phyloP scores from a whole-genome alignment of 2,888 invertebrate species.

The Drosophila barbarae region DNA sequence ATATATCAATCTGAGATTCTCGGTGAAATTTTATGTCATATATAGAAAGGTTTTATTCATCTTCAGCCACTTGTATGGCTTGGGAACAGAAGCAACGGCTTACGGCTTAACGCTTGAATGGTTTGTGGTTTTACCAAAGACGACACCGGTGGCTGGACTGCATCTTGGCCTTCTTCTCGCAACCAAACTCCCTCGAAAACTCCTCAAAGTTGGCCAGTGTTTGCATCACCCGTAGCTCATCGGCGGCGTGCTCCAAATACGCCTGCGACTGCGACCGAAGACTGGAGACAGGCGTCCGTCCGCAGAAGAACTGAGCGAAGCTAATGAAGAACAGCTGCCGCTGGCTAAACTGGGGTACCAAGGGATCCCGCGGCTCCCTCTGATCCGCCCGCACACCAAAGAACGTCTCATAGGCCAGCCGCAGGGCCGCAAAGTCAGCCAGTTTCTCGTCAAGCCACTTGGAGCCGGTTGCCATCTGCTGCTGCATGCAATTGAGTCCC shows the following conservation, averaged over 20 bases:
- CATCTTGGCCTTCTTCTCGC: constrained; percentile 72
- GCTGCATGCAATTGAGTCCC: constrained; percentile 71
- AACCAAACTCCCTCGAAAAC: constrained; percentile 71
- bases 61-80: neutral
- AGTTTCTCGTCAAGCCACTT: constrained; percentile 74
- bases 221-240: constrained; percentile 75
- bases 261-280: constrained; percentile 43
- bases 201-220: constrained; percentile 77
- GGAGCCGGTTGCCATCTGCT: constrained; percentile 70
- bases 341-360: constrained; percentile 67
- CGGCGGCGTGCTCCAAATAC: constrained; percentile 71
- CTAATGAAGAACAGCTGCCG: constrained; percentile 75
- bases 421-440: constrained; percentile 76
- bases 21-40: neutral
- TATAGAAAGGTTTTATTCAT: neutral
- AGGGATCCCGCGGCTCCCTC: constrained; percentile 49
- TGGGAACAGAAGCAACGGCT: neutral
- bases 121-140: constrained; percentile 60
- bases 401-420: constrained; percentile 72
- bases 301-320: constrained; percentile 77
- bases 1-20: neutral
- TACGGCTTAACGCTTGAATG: neutral
- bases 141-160: constrained; percentile 71
- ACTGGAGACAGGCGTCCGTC: constrained; percentile 64
- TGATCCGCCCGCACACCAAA: constrained; percentile 54